Evolutionary conservation across 2,888 invertebrate species (phyloP), one percentile per base, ranked within the genome.

Genomic region (Aquatica leii): DNA sequence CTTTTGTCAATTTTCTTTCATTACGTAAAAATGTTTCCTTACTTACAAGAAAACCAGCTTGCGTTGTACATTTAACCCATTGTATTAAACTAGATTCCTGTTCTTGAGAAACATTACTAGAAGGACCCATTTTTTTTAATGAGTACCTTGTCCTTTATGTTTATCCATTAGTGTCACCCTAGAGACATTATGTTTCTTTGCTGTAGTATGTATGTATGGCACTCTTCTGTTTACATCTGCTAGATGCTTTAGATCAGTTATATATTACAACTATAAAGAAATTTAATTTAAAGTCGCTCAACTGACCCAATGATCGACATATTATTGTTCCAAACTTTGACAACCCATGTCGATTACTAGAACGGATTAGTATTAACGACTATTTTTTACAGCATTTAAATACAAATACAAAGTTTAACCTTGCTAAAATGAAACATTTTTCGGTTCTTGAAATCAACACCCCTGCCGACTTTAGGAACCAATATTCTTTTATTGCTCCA

Each of bases 121-220:
- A 2, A 3, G 11, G 37, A 3, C 37, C 14, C 37, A 43, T 43
- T 17, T 43, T 4, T 8, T 15, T 43, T 9, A 4, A 15, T 15
- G 2, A 15, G 17, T 9, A 43, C 43, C 8, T 43, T 5, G 17
- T 15, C 43, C 14, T n/a, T 43, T 15, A 37, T 37, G 37, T 11
- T 37, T 37, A 3, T 37, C 37, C 37, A 37, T 37, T 6, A 37
- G 14, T 12, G 37, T 12, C 2, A 37, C 9, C 14, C 12, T 14
- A 4, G 43, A 15, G 4, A 43, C 14, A 2, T 15, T 9, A 14
- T 43, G 43, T 5, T 2, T 12, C 15, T 15, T 3, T 14, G n/a
- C 37, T 14, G 17, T 15, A 17, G 17, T 52, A 53, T n/a, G n/a
- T n/a, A 21, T 46, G 12, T 48, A 56, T 6, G 62, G 4, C 9